Base-by-base conservation (phyloP, 1,140 invertebrate species). In the Procambarus clarkii region DNA sequence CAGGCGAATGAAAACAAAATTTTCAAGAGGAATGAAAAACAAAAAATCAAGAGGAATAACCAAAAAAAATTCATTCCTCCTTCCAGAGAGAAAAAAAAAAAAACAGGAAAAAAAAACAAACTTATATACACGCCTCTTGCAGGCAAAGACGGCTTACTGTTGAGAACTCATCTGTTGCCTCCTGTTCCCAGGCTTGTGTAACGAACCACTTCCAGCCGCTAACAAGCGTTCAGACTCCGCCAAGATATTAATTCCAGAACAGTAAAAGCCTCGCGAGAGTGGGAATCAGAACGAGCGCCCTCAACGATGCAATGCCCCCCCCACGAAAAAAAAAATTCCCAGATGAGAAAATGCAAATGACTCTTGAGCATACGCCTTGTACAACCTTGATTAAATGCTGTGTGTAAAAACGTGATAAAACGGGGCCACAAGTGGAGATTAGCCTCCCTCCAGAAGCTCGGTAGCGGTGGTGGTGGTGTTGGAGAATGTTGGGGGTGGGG, bases 261-360 rank as follows among this genome's bases (percentile, higher is more conserved):
- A 76, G 83, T 86, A 86, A 86, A 86, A 86, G 44, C 83, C 15
- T n/a, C n/a, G n/a, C n/a, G 83, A 46, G 45, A 86, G 83, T 58
- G 83, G 69, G 83, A 86, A 86, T 86, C 83, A 76, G 83, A 69
- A 48, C 7, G 69, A 76, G 83, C 82, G 24, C n/a, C n/a, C 50
- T 18, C 34, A 84, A 84, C 82, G 82, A 84, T n/a, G 82, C 60
- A 13, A 18, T 60, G 7, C 60, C 50, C 54, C 45, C n/a, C n/a
- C n/a, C n/a, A n/a, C n/a, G n/a, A n/a, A n/a, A 48, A 34, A 85
- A 76, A 86, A 46, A 50, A 54, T 74, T 77, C 69, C 69, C 83
- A 76, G 83, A 86, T 86, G 83, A 86, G 83, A 76, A 86, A 86
- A 86, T 86, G 83, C 83, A 86, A 86, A 86, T 86, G 83, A 77